These are phyloP conservation scores for Acipenser transmontanus DNA, from an alignment of 2,797 vertebrate species.

Conservation along the genomic window DNA sequence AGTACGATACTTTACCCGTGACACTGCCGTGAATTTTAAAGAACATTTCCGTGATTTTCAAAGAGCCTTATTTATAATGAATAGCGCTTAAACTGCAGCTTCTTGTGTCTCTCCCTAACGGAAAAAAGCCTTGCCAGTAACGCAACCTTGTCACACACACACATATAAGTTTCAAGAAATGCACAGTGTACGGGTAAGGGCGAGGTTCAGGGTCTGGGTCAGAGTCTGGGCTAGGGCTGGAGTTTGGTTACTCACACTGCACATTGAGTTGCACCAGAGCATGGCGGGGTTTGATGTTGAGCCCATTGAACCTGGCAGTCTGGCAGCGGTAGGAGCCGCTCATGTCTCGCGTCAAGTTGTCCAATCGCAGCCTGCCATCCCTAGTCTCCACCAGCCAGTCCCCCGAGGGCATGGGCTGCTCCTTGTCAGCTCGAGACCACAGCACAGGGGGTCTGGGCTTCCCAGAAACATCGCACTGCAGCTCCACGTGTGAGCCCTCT, in stretches of 20 bases:
- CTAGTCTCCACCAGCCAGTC: constrained; percentile 64
- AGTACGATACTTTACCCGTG: no score
- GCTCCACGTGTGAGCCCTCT: constrained; percentile 75
- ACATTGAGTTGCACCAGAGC: constrained; percentile 85
- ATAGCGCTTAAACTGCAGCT: no score
- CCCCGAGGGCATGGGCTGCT: constrained; percentile 76
- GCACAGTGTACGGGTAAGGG: no score
- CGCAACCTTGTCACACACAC: no score
- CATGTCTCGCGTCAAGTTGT: constrained; percentile 80
- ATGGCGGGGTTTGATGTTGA: constrained; percentile 88
- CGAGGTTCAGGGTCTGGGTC: no score
- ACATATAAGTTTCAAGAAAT: no score
- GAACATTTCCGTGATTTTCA: no score
- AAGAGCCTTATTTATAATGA: no score
- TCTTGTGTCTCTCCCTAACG: no score
- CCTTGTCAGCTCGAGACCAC: constrained; percentile 89
- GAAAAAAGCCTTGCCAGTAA: no score
- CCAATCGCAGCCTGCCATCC: constrained; percentile 78
- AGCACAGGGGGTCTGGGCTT: constrained; percentile 88
- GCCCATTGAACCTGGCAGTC: constrained; percentile 90
- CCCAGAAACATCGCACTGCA: constrained; percentile 82
- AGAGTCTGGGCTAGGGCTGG: no score
- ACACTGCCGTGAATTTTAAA: no score
- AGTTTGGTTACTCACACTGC: constrained; percentile 76
- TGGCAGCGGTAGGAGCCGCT: constrained; percentile 87